These are phyloP conservation scores for Accipiter virgatus DNA, from an alignment of 2,113 vertebrate species.

Conservation along the genomic window DNA sequence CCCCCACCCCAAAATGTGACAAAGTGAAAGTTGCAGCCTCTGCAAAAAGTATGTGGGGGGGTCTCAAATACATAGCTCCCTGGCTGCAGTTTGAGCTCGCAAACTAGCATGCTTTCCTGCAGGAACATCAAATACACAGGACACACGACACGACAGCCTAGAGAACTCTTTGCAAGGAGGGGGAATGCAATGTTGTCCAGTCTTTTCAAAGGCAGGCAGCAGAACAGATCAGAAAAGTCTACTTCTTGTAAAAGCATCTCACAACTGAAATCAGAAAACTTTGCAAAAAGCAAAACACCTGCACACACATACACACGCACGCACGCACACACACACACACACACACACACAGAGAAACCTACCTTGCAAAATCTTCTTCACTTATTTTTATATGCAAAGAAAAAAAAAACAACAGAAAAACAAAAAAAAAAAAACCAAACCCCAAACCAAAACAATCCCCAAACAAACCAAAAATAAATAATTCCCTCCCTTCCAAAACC, in stretches of 20 bases:
- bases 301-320: neutral
- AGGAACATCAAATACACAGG: slow-evolving; percentile 58
- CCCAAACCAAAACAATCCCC: slow-evolving; percentile 28
- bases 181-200: slow-evolving; percentile 47
- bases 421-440: neutral
- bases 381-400: slow-evolving; percentile 71
- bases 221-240: slow-evolving; percentile 56
- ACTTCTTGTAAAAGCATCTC: slow-evolving; percentile 64
- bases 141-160: slow-evolving; percentile 50
- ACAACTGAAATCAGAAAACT: slow-evolving; percentile 75
- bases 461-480: slow-evolving; percentile 37
- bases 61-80: neutral
- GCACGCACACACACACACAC: neutral
- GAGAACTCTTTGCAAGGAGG: slow-evolving; percentile 57
- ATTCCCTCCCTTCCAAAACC: neutral
- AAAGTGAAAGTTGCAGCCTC: slow-evolving; percentile 49
- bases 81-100: slow-evolving; percentile 6
- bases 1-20: slow-evolving; percentile 15
- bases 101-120: slow-evolving; percentile 46
- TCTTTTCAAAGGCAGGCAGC: slow-evolving; percentile 59
- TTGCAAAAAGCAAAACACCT: slow-evolving; percentile 69
- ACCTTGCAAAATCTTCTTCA: slow-evolving; percentile 80
- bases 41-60: neutral
- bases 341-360: slow-evolving; percentile 64
- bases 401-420: neutral